Evolutionary conservation across 2,797 vertebrate genomes (phyloP), one percentile per base, ranked within the genome.

Genomic region (Huso huso): DNA sequence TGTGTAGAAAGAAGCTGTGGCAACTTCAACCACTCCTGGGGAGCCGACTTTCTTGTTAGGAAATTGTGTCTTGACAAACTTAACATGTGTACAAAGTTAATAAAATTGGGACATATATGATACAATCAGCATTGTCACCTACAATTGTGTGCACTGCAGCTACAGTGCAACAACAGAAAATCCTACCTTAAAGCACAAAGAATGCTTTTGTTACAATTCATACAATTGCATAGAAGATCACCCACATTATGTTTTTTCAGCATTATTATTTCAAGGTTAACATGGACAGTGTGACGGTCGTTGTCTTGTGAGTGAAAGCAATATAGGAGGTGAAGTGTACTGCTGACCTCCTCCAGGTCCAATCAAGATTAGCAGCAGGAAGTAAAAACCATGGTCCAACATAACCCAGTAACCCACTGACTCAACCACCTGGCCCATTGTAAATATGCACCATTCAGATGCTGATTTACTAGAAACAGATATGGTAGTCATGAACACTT

Each of bases 261-360:
- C 61, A 37, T 48, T 62, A 62, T 37, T 62, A 62, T 62, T 62
- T 62, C 61, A 62, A 62, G 61, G 61, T 62, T 62, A 37, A 62
- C 18, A 37, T 18, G 10, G 10, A 62, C 8, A 23, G 61, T 18
- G 37, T 62, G 61, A 13, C 6, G 61, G 61, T 62, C 18, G 10
- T 62, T 62, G 8, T 10, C 55, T 58, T 58, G 6, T 18, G 18
- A 23, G 11, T 10, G 37, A 10, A 37, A 8, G 4, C 2, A 10
- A 18, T 18, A n/a, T 37, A 6, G 18, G 52, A 37, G 51, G 51
- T 12, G 11, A 8, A 9, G 15, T 18, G 52, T 55, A 10, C 51
- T 37, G 51, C 10, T 65, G 53, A 65, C 15, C 52, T n/a, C 64
- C 64, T 37, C 49, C 6, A 37, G 15, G 53, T 48, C 15, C 53